Evolutionary conservation across 2,113 vertebrate species (phyloP), one percentile per base, ranked within the genome.

Genomic region (Struthidea cinerea): DNA sequence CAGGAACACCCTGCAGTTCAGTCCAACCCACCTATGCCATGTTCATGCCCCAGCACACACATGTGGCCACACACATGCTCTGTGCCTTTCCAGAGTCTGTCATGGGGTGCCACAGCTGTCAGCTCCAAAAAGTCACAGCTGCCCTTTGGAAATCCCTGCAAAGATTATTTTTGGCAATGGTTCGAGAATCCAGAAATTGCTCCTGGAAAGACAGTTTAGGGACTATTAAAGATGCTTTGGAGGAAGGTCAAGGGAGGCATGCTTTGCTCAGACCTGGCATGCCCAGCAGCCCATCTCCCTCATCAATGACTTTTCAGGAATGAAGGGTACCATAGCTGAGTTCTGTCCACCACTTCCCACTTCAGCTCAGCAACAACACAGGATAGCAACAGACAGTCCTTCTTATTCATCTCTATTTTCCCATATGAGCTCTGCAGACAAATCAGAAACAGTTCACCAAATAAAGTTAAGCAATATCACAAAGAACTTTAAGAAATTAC

Each of bases 401-500:
- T 92, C 87, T 90, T 96, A 92, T 44, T 96, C 90, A 94, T 82
- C 79, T 78, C 56, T 84, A 5, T 93, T 94, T 79, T 93, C 42
- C 49, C 49, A 44, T 94, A 75, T 64, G 92, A 91, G 90, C 91
- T 94, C 90, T 91, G 75, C 87, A 96, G 97, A 94, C 84, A 95
- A 96, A 95, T 95, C 90, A 97, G 74, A 93, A 95, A 47, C 20
- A 56, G 71, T 64, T 94, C 84, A 84, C 82, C 93, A 91, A 84
- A 88, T 90, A 90, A 74, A 87, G 95, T 97, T 97, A 88, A 84
- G 94, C 97, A 97, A 97, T 96, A 96, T 89, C 67, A 89, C 83
- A 90, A 81, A 95, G 94, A 97, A 97, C 97, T 97, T 96, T 69
- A 97, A 94, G 97, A 97, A 98, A 95, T 94, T 39, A 80, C 95